A percentile compares a stretch with the other conserved stretches of the same genome.
These are phyloP conservation scores for Nibea coibor DNA, from an alignment of 2,113 vertebrate species.

Conservation along the genomic window DNA sequence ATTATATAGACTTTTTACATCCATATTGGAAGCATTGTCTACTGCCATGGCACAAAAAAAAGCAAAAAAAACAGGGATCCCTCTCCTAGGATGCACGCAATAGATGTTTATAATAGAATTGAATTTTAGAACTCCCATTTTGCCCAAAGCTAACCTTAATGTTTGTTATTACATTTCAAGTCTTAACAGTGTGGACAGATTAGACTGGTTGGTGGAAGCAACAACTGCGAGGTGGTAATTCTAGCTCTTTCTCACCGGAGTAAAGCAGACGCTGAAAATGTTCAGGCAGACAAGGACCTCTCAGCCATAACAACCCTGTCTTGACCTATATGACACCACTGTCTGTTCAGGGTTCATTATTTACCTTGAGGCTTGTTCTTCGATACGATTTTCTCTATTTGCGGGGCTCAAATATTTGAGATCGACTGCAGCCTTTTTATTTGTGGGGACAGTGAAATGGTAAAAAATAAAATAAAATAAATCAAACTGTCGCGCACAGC, in stretches of 20 bases:
- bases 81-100: no score
- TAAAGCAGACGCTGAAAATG: neutral
- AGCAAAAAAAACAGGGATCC: no score
- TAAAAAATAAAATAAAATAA: neutral
- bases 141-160: no score
- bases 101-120: no score
- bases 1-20: no score
- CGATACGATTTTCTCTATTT: neutral
- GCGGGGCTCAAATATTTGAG: neutral
- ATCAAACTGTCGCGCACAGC: neutral
- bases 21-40: no score
- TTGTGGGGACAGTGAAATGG: neutral
- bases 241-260: neutral
- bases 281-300: slow-evolving; percentile 1
- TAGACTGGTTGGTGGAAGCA: no score
- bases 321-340: slow-evolving; percentile 29
- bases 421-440: neutral
- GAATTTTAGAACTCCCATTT: no score
- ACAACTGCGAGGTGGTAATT: no score
- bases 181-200: no score
- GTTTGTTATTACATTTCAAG: no score
- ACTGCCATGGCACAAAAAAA: no score
- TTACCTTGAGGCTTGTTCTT: slow-evolving; percentile 15
- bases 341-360: slow-evolving; percentile 10
- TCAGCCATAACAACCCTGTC: slow-evolving; percentile 12